Evolutionary conservation across 2,888 invertebrate species (phyloP).

Genomic region (Coleophora flavipennella): DNA sequence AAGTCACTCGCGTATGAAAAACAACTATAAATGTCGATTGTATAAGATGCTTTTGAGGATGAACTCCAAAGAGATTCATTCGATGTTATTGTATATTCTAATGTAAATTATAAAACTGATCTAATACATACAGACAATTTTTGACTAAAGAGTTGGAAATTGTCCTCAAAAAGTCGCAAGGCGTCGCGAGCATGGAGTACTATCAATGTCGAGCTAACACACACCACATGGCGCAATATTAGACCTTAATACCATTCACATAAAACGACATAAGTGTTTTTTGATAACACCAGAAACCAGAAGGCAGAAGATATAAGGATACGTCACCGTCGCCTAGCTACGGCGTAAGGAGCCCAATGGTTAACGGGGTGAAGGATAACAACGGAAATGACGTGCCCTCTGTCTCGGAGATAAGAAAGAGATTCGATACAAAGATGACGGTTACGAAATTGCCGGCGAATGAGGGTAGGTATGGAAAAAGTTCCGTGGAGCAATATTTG

Average conservation of each 20-base stretch:
- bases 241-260: conserved; percentile 27
- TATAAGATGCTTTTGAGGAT: too few species aligned
- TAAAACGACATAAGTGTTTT: conserved; percentile 38
- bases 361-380: conserved; percentile 66
- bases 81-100: too few species aligned
- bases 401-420: conserved; percentile 72
- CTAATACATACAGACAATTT: neutral
- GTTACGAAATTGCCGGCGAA: conserved; percentile 62
- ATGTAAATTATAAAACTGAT: too few species aligned
- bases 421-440: conserved; percentile 69
- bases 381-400: conserved; percentile 74
- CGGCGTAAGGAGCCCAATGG: conserved; percentile 49
- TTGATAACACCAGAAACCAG: conserved; percentile 56
- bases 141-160: too few species aligned
- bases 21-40: too few species aligned
- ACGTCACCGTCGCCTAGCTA: conserved; percentile 46
- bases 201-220: conserved; percentile 55
- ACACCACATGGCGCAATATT: conserved; percentile 51
- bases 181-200: conserved; percentile 29
- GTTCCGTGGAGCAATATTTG: conserved; percentile 49
- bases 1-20: too few species aligned
- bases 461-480: conserved; percentile 45
- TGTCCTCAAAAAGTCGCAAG: neutral
- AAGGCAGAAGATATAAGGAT: conserved; percentile 60
- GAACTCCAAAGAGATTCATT: too few species aligned